Base-by-base conservation (phyloP, 1,140 invertebrate genomes). In the Penaeus vannamei region DNA sequence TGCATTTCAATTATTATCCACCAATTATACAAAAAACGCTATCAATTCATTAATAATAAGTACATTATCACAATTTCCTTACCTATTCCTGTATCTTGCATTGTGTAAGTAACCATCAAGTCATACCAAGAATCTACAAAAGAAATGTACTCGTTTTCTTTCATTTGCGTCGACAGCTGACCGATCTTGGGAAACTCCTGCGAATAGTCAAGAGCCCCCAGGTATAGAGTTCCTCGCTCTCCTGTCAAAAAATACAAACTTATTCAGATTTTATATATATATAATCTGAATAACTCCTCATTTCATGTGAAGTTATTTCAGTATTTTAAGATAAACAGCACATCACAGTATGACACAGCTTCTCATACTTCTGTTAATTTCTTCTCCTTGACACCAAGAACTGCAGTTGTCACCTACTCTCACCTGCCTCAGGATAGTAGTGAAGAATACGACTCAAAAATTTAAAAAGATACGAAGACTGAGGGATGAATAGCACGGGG, bases 201-300 rank as follows among this genome's bases (percentile, higher is more conserved):
- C 10, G 94, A 93, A 91, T 96, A 96, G 92, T 96, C 94, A 69
- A 96, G 93, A 84, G 95, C 92, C 77, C 96, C 95, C 91, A 96
- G 93, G 92, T 95, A 95, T 19, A 97, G 92, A 80, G 94, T 94
- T 26, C 94, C 95, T 84, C 94, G 93, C 90, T 95, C 93, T 0
- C 96, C 96, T 32, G 86, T 10, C n/a, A 32, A n/a, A 81, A 10
- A 62, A 23, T 20, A n/a, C n/a, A n/a, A n/a, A n/a, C n/a, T n/a
- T n/a, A n/a, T n/a, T n/a, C n/a, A n/a, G n/a, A n/a, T n/a, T n/a
- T n/a, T n/a, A n/a, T n/a, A n/a, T n/a, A n/a, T n/a, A n/a, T n/a
- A n/a, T n/a, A n/a, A n/a, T n/a, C n/a, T n/a, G n/a, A n/a, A n/a
- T n/a, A n/a, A n/a, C n/a, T n/a, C n/a, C n/a, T n/a, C n/a, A n/a